Percentiles rank a stretch among this genome's conserved stretches.
Evolutionary conservation across 2,797 vertebrate genomes (phyloP).

Genomic region (Poeciliopsis presidionis): DNA sequence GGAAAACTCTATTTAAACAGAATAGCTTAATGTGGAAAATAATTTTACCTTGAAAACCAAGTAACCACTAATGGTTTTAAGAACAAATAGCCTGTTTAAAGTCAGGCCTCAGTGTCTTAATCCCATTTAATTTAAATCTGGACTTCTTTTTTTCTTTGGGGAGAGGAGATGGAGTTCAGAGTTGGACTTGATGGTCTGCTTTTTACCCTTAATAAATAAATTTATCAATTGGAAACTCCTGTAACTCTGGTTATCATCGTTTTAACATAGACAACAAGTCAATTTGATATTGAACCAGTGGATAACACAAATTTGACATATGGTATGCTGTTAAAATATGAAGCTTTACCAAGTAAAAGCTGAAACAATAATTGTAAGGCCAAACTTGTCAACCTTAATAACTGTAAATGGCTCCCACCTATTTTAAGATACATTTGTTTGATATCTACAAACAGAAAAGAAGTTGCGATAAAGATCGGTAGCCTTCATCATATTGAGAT

Average conservation of each 20-base stretch:
- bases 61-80: neutral
- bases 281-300: neutral
- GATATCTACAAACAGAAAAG: neutral
- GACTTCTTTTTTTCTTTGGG: neutral
- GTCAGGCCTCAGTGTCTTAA: neutral
- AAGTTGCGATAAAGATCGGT: constrained; percentile 34
- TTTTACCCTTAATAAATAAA: neutral
- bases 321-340: neutral
- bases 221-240: neutral
- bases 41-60: neutral
- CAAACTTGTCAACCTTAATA: neutral
- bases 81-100: neutral
- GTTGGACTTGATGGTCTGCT: neutral
- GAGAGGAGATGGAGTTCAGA: neutral
- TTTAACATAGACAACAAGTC: neutral
- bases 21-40: neutral
- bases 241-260: neutral
- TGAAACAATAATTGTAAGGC: neutral
- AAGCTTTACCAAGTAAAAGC: neutral
- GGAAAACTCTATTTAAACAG: neutral
- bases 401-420: neutral
- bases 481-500: constrained; percentile 44
- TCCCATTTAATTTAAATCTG: neutral
- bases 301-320: neutral
- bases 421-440: neutral